Evolutionary conservation across 2,113 vertebrate genomes (phyloP).

Genomic region (Apistogramma diplotaenia): DNA sequence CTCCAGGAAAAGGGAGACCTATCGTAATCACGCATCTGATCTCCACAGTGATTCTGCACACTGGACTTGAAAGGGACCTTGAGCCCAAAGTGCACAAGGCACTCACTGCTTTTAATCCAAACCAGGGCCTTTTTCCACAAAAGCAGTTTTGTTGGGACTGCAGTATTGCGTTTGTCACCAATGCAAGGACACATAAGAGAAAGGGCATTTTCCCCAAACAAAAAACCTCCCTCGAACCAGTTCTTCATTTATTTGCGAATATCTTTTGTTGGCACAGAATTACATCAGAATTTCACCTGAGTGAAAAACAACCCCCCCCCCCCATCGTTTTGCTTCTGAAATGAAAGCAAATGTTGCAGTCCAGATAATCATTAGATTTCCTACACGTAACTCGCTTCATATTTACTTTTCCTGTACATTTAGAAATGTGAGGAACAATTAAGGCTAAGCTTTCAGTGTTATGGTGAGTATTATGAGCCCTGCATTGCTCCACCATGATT

Average conservation of each 20-base stretch:
- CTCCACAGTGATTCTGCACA: constrained; percentile 16
- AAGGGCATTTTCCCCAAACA: constrained; percentile 9
- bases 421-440: background rate
- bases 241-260: constrained; percentile 19
- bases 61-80: constrained; percentile 33
- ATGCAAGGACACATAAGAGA: constrained; percentile 33
- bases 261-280: background rate
- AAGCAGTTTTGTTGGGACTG: constrained; percentile 36
- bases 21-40: constrained; percentile 37
- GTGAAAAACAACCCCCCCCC: background rate
- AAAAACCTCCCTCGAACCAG: constrained; percentile 8
- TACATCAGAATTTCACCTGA: background rate
- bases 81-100: constrained; percentile 22
- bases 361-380: background rate
- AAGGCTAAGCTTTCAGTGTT: background rate
- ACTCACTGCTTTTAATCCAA: constrained; percentile 21
- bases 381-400: background rate
- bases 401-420: background rate
- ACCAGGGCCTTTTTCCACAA: constrained; percentile 41
- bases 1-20: constrained; percentile 17
- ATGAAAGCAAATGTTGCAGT: background rate
- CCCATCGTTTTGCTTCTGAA: background rate
- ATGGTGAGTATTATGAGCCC: constrained; percentile 3
- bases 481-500: constrained; percentile 18
- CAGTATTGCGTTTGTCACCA: background rate